Base-by-base conservation (phyloP, 1,140 invertebrate genomes). In the Zophobas morio region DNA sequence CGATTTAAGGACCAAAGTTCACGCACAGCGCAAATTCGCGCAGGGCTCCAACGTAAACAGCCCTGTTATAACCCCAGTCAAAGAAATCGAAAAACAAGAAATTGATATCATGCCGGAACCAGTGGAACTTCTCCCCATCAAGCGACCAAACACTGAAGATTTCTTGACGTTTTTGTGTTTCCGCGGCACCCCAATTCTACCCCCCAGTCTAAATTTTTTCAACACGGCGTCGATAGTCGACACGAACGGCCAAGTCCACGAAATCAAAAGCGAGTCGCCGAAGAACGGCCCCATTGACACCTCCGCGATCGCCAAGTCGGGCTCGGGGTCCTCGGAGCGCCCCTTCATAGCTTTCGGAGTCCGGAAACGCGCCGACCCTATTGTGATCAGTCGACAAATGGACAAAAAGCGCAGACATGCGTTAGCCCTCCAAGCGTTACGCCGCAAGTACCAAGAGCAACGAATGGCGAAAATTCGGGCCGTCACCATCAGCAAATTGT, bases 1-100 rank as follows among this genome's bases (percentile, higher is more conserved):
- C 20, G 20, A 20, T 81, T 77, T 77, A 33, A 93, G 92, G 83
- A 92, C 91, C 34, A 93, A 93, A 89, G 93, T 96, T 72, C 94
- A 95, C 85, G 96, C 96, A 42, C 96, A 97, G 86, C 89, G 96
- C 78, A 97, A 97, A 87, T 97, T 97, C 90, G 95, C 95, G 53
- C 95, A 96, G 87, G 94, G 94, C 34, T 90, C 90, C 56, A 89
- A 85, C 78, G 84, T 90, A 83, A 88, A 87, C 82, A 89, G 90
- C 71, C 84, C 86, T 6, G 84, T 88, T 6, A 88, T 88, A 77
- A 90, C 89, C 42, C 88, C 92, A 5, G 87, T 91, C 0, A 93
- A 91, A 81, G 90, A 91, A 80, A 88, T 90, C 78, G 88, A 91
- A 84, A 89, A 82, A 82, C 88, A 82, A 36, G 88, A 84, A 79